Evolutionary conservation across 2,113 vertebrate genomes (phyloP), one percentile per base, ranked within the genome.

Genomic region (Pampusana beccarii): DNA sequence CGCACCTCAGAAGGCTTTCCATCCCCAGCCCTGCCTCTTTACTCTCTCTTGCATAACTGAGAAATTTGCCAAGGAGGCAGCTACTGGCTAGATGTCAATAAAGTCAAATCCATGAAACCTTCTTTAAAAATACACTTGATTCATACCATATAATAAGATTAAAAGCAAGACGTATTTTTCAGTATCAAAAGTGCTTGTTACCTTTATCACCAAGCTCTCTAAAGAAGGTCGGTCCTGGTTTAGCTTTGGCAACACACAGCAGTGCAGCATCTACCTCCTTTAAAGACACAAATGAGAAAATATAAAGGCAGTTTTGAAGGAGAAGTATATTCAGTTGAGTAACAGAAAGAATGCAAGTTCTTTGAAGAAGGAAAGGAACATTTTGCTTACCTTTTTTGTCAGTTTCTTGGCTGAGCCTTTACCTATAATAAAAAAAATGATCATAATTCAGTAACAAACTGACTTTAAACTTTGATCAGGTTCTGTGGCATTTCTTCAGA

Each of bases 151-250:
- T 12, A 81, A 53, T 34, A 50, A 94, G n/a, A 93, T 34, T 56
- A 80, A 92, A 96, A 91, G 11, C 14, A 75, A 90, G 25, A 89
- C 12, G 12, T 19, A 73, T 53, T 88, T 87, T 92, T 81, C 65
- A 38, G 23, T 38, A 80, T 46, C 31, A 65, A n/a, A 81, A 86
- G 31, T 46, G 20, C 46, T 58, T 17, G 11, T 98, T 96, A 99
- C 99, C 99, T 93, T 98, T 98, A 98, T 99, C 99, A 46, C 98
- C 99, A n/a, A 99, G 97, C 78, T 96, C 97, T 97, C 99, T 98
- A 97, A 99, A 99, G 97, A 99, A 98, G 9, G 95, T 98, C 7
- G 97, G 98, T 86, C 99, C 98, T 67, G 98, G 96, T 72, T 90
- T 87, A 62, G 98, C 98, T 97, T 95, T 98, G 34, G 98, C 96